Percentiles rank a stretch among this genome's conserved stretches.
Conservation (phyloP, 2,113 vertebrate species). For the Willisornis vidua region DNA sequence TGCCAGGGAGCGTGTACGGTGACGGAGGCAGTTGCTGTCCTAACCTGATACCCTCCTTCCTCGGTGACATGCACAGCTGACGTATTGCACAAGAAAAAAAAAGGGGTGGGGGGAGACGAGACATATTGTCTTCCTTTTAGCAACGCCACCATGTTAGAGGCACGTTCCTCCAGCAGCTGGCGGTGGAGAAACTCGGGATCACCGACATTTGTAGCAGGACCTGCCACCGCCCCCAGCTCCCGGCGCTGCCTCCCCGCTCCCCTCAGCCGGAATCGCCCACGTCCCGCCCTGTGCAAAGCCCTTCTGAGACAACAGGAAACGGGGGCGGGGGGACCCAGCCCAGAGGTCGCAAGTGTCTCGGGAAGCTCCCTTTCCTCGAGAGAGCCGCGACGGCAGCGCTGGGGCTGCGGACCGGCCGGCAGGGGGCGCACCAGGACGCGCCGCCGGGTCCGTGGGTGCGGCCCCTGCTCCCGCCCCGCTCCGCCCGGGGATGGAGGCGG, state of each 20-base stretch:
- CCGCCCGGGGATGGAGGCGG: not conserved
- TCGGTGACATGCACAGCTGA: not conserved
- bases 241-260: not conserved
- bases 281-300: not conserved
- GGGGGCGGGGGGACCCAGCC: too few relatives aligned
- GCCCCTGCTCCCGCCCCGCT: too few relatives aligned
- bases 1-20: accelerated
- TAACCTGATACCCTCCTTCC: not conserved
- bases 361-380: not conserved
- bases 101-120: too few relatives aligned
- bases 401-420: too few relatives aligned
- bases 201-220: accelerated
- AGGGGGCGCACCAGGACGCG: not conserved
- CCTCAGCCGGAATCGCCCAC: not conserved
- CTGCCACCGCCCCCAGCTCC: too few relatives aligned
- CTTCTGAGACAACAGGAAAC: not conserved
- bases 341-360: not conserved
- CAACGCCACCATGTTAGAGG: too few relatives aligned
- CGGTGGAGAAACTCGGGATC: accelerated
- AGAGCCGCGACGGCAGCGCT: not conserved
- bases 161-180: not conserved
- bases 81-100: not conserved
- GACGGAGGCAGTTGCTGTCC: not conserved
- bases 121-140: not conserved
- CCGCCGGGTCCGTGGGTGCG: not conserved